Evolutionary conservation across 2,113 vertebrate species (phyloP), one percentile per base, ranked within the genome.

Genomic region (Notarius quadriscutis): DNA sequence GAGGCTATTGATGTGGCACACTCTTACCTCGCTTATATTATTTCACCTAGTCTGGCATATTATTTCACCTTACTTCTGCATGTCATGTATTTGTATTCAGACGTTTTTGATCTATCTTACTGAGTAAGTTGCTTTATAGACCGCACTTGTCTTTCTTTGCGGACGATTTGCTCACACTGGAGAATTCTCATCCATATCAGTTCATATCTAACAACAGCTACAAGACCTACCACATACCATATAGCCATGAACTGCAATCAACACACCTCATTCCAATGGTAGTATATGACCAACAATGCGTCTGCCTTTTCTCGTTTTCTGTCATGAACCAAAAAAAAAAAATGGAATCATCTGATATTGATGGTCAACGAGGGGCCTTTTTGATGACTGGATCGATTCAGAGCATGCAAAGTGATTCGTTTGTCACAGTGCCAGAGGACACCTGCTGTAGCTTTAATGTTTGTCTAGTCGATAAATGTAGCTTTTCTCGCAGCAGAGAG

Each of bases 391-490:
- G 82, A 87, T 90, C 87, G 86, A 88, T 90, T 82, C 22, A 1
- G 53, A 77, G 82, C 82, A 62, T 86, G 88, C 85, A 88, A 27
- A 81, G 84, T 50, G 87, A 72, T 85, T 88, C 65, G 50, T 11
- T 88, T 86, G 79, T 84, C 86, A 82, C 67, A 60, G 85, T 88
- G 82, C 87, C 85, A 90, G 95, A 95, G 94, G 95, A 94, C 92
- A 96, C 95, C 95, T 96, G 96, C 94, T 95, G 93, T 94, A 95
- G 94, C 94, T 94, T 95, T 96, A 96, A 96, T 96, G 93, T 93
- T 96, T 95, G 95, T 94, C 93, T 90, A 90, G 95, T 97, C 96
- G 93, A 97, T 97, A 96, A 89, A 77, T 91, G 71, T 67, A 81
- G 83, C 67, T 77, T 67, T 87, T 87, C 58, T 89, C 92, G 91